Percentiles rank a stretch among this genome's conserved stretches.
Evolutionary conservation across 1,140 invertebrate genomes (phyloP).

Genomic region (Heliconius hewitsoni): DNA sequence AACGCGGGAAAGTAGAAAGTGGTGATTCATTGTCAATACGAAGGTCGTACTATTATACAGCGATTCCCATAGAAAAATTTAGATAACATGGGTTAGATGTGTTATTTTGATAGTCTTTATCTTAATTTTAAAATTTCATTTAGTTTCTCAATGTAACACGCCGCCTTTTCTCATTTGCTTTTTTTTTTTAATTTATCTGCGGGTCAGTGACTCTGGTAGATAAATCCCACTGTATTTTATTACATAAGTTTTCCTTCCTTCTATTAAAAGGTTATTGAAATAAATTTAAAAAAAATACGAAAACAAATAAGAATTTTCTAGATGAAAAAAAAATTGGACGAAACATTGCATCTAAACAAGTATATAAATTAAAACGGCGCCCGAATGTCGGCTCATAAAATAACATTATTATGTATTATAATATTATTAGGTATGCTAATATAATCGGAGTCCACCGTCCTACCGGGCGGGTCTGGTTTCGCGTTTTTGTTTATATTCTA

Average conservation of each 20-base stretch:
- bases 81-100: conserved; percentile 33
- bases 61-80: conserved; percentile 45
- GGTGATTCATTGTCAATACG: conserved; percentile 66
- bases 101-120: conserved; percentile 30
- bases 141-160: neutral
- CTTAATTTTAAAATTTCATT: conserved; percentile 18
- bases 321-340: conserved; percentile 21
- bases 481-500: conserved; percentile 53
- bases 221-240: neutral
- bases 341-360: conserved; percentile 36
- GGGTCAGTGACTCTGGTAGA: neutral
- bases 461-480: conserved; percentile 43
- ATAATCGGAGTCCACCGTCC: conserved; percentile 41
- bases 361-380: conserved; percentile 44
- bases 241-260: neutral
- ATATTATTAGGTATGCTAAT: conserved; percentile 58
- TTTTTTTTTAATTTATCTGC: too few species aligned
- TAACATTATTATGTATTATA: conserved; percentile 47
- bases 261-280: too few species aligned
- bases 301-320: conserved; percentile 13
- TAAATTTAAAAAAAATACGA: neutral
- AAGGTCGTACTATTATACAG: conserved; percentile 57
- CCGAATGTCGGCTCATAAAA: conserved; percentile 44
- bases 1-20: conserved; percentile 72
- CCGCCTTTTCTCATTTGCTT: neutral